phyloP scores from a whole-genome alignment of 2,797 vertebrate species.

The Chloroceryle amazona region DNA sequence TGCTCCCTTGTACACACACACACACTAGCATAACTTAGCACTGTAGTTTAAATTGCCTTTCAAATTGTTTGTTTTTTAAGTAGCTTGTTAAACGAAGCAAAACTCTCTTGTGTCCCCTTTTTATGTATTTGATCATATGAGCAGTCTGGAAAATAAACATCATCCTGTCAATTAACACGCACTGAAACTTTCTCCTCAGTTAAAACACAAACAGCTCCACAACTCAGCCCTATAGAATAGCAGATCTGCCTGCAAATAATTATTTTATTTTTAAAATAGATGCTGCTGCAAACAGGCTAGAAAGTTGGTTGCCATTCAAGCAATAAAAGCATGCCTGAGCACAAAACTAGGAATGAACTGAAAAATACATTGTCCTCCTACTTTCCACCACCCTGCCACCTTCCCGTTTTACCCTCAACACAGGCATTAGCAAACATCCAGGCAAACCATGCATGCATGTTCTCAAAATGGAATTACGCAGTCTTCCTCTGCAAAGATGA shows the following conservation, averaged over 20 bases:
- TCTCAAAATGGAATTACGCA: background rate
- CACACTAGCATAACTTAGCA: background rate
- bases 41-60: background rate
- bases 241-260: background rate
- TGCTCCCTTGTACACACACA: background rate
- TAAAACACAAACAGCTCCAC: background rate
- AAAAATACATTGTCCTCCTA: background rate
- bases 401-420: background rate
- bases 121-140: background rate
- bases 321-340: background rate
- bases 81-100: background rate
- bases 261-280: background rate
- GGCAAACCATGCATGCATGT: background rate
- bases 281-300: background rate
- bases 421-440: background rate
- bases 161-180: background rate
- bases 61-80: background rate
- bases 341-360: background rate
- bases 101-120: background rate
- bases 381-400: background rate
- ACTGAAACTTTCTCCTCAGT: background rate
- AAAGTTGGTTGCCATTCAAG: background rate
- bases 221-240: background rate
- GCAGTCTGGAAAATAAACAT: background rate
- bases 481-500: background rate